Conservation (phyloP, 2,797 vertebrate species). For the Lagorchestes hirsutus region DNA sequence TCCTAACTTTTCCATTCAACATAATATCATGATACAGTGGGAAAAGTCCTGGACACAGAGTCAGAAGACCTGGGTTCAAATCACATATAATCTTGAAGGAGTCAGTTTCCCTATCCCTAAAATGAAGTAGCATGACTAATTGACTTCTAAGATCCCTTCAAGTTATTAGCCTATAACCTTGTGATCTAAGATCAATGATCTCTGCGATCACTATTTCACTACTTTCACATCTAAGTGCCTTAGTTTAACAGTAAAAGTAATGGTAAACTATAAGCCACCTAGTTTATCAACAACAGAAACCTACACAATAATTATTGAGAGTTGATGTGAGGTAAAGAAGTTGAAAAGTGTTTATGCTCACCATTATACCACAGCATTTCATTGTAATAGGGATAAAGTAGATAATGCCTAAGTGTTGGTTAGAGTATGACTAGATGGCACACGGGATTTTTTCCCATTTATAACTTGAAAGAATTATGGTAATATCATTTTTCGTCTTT, state of each 20-base stretch:
- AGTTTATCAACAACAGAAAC: neutral
- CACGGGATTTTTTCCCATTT: neutral
- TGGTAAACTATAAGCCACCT: neutral
- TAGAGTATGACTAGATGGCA: neutral
- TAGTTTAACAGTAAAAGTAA: neutral
- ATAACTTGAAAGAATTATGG: neutral
- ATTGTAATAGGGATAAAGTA: neutral
- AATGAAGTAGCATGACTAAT: neutral
- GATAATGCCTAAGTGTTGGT: neutral
- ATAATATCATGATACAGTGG: neutral
- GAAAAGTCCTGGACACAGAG: neutral
- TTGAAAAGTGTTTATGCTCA: neutral
- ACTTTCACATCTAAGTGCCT: neutral
- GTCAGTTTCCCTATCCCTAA: neutral
- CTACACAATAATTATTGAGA: neutral
- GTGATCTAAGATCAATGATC: neutral
- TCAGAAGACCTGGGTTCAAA: neutral
- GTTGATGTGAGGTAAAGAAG: neutral
- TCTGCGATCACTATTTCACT: neutral
- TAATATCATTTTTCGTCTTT: neutral
- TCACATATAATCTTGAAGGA: neutral
- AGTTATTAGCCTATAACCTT: neutral
- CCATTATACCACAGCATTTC: neutral
- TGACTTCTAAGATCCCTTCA: neutral
- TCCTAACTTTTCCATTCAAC: neutral